Base-by-base conservation (phyloP, 2,113 vertebrate genomes). In the Tretioscincus oriximinensis region DNA sequence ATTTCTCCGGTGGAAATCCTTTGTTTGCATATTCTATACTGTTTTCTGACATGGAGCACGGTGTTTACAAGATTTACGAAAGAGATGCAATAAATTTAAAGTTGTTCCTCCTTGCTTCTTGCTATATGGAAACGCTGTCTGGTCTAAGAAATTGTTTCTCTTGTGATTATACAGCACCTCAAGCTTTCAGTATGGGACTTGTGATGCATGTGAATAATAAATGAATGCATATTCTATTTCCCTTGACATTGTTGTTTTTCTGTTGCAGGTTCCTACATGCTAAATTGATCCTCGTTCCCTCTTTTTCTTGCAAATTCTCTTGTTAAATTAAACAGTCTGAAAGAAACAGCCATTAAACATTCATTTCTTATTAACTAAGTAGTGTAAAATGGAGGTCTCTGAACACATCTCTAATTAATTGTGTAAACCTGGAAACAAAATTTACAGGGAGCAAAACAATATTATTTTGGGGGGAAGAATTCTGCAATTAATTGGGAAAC, bases 361-460 rank as follows among this genome's bases (percentile, higher is more conserved):
- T 92, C 90, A 91, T 93, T 94, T 86, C 91, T 94, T 92, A 94
- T 94, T 94, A 94, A 90, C 92, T 93, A 94, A 93, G 88, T 92
- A 83, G 85, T 92, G 92, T 90, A 94, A 90, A 93, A 94, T 93
- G 85, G 92, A 86, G 87, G 88, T 77, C 92, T 94, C 93, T 85
- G 85, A 94, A 92, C 73, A 84, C 68, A 91, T 92, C 26, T 45
- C 89, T 94, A 95, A 95, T 94, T 94, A 94, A 90, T 88, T 92
- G 87, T 90, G 82, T 93, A 93, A 95, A 94, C 90, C 92, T 88
- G 90, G 87, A 84, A 90, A 91, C 79, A 92, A 93, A 93, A 90
- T 89, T 94, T 94, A 88, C 82, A 88, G 77, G 78, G 88, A 90
- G 88, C 82, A 73, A 80, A 93, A 90, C 85, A 81, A 18, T 77